Evolutionary conservation across 2,113 vertebrate species (phyloP).

Genomic region (Craseonycteris thonglongyai): DNA sequence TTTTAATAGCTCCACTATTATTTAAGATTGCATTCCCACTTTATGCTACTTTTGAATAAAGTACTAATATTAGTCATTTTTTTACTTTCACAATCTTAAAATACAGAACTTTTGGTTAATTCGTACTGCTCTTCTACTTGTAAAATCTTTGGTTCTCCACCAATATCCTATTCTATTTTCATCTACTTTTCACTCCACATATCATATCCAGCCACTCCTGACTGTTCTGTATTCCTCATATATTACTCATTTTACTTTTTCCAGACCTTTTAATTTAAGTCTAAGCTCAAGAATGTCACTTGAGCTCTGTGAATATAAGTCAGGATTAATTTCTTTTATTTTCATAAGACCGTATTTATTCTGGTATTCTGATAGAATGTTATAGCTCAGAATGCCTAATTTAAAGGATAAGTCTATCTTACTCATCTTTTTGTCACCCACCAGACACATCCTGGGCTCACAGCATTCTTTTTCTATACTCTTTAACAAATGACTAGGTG

Average conservation of each 20-base stretch:
- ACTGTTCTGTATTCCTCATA: not conserved
- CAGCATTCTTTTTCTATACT: not conserved
- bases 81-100: not conserved
- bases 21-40: not conserved
- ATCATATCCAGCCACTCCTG: not conserved
- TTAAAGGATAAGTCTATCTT: not conserved
- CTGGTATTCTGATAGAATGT: not conserved
- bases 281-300: not conserved
- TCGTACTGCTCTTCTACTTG: not conserved
- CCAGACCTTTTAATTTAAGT: not conserved
- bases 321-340: not conserved
- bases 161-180: not conserved
- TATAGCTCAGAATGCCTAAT: not conserved
- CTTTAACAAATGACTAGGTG: not conserved
- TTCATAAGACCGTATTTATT: not conserved
- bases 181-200: not conserved
- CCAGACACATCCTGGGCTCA: not conserved
- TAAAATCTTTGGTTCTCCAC: not conserved
- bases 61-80: not conserved
- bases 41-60: conserved; percentile 18
- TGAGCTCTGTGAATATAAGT: not conserved
- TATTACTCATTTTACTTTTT: not conserved
- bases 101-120: not conserved
- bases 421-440: not conserved
- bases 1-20: not conserved